Base-by-base conservation (phyloP, 2,113 vertebrate species). In the Hystrix cristata region DNA sequence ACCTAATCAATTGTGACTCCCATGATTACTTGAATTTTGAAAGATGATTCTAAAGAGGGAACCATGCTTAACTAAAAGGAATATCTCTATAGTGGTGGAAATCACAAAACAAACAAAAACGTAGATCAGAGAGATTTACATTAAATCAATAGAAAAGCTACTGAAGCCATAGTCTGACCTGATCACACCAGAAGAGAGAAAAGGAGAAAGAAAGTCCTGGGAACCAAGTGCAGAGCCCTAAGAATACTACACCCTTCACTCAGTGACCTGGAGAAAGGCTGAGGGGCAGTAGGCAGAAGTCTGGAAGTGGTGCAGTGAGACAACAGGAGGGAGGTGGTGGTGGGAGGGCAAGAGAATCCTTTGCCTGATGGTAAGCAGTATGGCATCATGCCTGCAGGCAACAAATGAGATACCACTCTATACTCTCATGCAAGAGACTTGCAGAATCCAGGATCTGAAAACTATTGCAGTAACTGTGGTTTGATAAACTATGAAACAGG, bases 31-130 rank as follows among this genome's bases (percentile, higher is more conserved):
- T 80, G 7, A 13, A 89, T 79, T 90, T 79, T 94, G 59, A 95
- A 94, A 90, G 27, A 95, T 64, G 43, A 83, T 76, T 43, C 53
- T 92, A 92, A 51, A 87, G 57, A 90, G 78, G 15, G 15, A 21
- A 48, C 25, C 16, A 64, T 62, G 10, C 9, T 85, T 74, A 91
- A 27, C 10, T 91, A 34, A 84, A 71, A 96, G 86, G 16, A 97
- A 79, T n/a, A 62, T 64, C 25, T 94, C 59, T 80, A 12, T 51
- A 51, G 12, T 38, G 9, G 2, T 67, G 27, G 29, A 93, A 95
- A 79, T 90, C 55, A 79, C 7, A 62, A 57, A 87, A 96, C 31
- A 83, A 89, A 82, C 13, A 48, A 55, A 91, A 72, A 86, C 25
- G 59, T 29, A 62, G n/a, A 90, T 59, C 27, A n/a, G 27, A 51